Evolutionary conservation across 2,888 invertebrate genomes (phyloP).

Genomic region (Dasypogon diadema): DNA sequence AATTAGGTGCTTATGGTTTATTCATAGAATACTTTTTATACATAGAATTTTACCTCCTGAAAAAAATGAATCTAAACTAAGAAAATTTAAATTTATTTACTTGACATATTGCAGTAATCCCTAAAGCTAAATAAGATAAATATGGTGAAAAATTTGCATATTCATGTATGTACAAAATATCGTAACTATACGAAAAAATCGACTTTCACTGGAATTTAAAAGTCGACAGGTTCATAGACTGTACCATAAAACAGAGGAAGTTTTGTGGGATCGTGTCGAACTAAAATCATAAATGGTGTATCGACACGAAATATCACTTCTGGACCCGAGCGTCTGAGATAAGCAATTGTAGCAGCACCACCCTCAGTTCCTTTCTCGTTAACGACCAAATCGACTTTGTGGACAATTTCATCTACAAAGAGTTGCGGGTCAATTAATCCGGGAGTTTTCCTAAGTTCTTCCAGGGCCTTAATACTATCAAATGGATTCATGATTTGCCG

Average conservation of each 20-base stretch:
- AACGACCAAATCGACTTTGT: slow-evolving; percentile 73
- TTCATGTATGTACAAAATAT: too few relatives aligned
- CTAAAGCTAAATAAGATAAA: too few relatives aligned
- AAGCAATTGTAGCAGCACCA: slow-evolving; percentile 70
- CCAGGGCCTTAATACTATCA: slow-evolving; percentile 56
- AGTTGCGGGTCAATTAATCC: slow-evolving; percentile 66
- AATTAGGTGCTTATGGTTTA: too few relatives aligned
- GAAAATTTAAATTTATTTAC: too few relatives aligned
- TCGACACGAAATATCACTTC: slow-evolving; percentile 71
- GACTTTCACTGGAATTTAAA: too few relatives aligned
- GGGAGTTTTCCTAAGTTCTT: slow-evolving; percentile 53
- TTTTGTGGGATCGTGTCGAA: slow-evolving; percentile 74
- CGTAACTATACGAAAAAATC: too few relatives aligned
- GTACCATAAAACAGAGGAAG: slow-evolving; percentile 77
- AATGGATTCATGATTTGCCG: slow-evolving; percentile 53
- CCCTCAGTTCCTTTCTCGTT: slow-evolving; percentile 75
- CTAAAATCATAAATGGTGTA: slow-evolving; percentile 77
- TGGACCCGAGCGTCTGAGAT: slow-evolving; percentile 71
- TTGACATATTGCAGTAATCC: too few relatives aligned
- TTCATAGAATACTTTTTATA: too few relatives aligned
- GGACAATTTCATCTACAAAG: slow-evolving; percentile 71
- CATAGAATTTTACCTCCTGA: too few relatives aligned
- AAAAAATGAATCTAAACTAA: too few relatives aligned
- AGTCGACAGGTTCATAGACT: slow-evolving; percentile 71
- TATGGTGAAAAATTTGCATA: too few relatives aligned